phyloP scores from a whole-genome alignment of 2,113 vertebrate species.

The Psittacara wagleri region DNA sequence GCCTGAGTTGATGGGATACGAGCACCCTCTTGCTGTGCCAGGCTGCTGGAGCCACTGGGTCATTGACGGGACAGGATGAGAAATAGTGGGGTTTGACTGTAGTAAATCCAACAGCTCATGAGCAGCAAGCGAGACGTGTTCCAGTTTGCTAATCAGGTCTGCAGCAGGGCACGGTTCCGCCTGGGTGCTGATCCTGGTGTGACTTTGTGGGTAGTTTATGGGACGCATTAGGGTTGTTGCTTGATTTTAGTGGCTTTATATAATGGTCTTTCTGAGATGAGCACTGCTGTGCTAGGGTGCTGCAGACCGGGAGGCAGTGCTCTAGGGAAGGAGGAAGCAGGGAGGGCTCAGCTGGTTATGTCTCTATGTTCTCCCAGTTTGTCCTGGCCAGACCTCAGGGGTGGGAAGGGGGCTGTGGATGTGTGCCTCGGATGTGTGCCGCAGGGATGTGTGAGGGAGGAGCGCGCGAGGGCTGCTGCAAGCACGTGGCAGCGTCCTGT shows the following conservation, averaged over 20 bases:
- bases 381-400: background rate
- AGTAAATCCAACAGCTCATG: background rate
- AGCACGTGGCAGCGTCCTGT: background rate
- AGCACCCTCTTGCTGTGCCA: background rate
- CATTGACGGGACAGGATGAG: background rate
- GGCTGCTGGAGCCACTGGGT: background rate
- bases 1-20: background rate
- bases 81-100: background rate
- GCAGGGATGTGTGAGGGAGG: background rate
- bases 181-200: background rate
- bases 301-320: background rate
- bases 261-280: background rate
- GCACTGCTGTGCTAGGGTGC: background rate
- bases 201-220: background rate
- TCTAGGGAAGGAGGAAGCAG: background rate
- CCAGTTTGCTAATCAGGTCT: background rate
- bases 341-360: background rate
- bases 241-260: background rate
- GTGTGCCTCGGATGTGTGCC: fast-evolving
- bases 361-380: background rate
- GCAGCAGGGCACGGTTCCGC: background rate
- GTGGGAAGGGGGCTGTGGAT: background rate
- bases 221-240: background rate
- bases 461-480: background rate
- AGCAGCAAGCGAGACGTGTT: fast-evolving